These are phyloP conservation scores for Bombus picipes DNA, from an alignment of 1,140 invertebrate genomes.

Conservation along the genomic window DNA sequence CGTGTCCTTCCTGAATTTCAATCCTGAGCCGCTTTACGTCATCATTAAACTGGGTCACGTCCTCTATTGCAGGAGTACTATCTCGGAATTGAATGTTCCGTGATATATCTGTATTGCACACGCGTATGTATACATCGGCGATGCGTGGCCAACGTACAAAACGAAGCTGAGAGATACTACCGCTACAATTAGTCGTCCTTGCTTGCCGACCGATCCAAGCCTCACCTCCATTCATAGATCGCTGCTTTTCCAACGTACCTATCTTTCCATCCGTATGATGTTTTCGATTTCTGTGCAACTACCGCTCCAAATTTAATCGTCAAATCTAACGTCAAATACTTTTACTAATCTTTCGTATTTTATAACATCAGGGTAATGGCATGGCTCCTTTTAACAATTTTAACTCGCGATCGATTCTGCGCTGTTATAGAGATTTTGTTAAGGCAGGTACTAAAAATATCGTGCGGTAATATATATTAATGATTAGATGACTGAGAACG, in stretches of 20 bases:
- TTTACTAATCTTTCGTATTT: background rate
- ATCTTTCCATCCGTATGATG: background rate
- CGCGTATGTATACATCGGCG: constrained; percentile 30
- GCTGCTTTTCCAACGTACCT: constrained; percentile 51
- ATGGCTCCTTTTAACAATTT: background rate
- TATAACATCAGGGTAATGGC: background rate
- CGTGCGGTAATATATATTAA: too few relatives aligned
- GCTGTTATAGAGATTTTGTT: too few relatives aligned
- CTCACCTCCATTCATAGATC: constrained; percentile 79
- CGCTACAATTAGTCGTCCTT: constrained; percentile 81
- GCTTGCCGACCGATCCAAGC: constrained; percentile 73
- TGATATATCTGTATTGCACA: constrained; percentile 27
- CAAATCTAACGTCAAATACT: too few relatives aligned
- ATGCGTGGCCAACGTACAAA: constrained; percentile 63
- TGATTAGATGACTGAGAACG: background rate
- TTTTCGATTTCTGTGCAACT: background rate
- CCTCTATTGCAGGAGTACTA: constrained; percentile 57
- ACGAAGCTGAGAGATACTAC: constrained; percentile 64
- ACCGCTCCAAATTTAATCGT: background rate
- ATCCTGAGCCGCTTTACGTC: constrained; percentile 51
- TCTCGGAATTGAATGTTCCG: constrained; percentile 50
- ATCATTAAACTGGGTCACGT: constrained; percentile 58
- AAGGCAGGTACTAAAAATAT: background rate
- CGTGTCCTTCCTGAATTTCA: constrained; percentile 63
- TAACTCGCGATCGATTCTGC: background rate